Evolutionary conservation across 2,113 vertebrate species (phyloP), one percentile per base, ranked within the genome.

Genomic region (Cyphomyrus discorhynchus): DNA sequence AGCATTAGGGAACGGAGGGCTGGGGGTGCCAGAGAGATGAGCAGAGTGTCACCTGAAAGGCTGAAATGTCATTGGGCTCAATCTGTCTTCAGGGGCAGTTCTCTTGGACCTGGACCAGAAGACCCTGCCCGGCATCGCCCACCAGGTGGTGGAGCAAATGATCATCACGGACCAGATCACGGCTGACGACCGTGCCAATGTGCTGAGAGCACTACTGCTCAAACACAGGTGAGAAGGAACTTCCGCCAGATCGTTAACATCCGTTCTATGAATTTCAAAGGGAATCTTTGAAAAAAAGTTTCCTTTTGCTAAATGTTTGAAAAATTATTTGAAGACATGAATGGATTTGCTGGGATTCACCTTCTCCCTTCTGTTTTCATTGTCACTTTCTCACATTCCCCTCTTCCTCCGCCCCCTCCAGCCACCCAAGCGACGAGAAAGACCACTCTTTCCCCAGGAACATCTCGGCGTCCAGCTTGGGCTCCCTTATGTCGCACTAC

Each of bases 141-240:
- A 99, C 94, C 98, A 99, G 94, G 98, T 99, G 91, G 98, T 99
- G 91, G 98, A 99, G 91, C 97, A 99, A 95, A 99, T 99, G 98
- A 98, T 99, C 87, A 99, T 99, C 93, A 98, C 97, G 0, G 98
- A 99, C 94, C 98, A 99, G 96, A 99, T 99, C 95, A 98, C 97
- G 74, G 98, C 97, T 0, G 97, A 98, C 91, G 98, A 99, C 93
- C 95, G 98, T 0, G 97, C 98, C 92, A 99, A 99, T 0, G 98
- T 99, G 89, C 95, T 99, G 84, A 95, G 98, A 42, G 98, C 98
- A 0, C 95, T 99, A 93, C 96, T 99, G 89, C 97, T 99, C n/a
- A 99, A 99, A 93, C 98, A 99, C 96, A 98, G 98, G 98, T 99
- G 91, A 62, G 89, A 0, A 27, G 42, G 17, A 5, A 1, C 31